Evolutionary conservation across 2,797 vertebrate genomes (phyloP).

Genomic region (Micromesistius poutassou): DNA sequence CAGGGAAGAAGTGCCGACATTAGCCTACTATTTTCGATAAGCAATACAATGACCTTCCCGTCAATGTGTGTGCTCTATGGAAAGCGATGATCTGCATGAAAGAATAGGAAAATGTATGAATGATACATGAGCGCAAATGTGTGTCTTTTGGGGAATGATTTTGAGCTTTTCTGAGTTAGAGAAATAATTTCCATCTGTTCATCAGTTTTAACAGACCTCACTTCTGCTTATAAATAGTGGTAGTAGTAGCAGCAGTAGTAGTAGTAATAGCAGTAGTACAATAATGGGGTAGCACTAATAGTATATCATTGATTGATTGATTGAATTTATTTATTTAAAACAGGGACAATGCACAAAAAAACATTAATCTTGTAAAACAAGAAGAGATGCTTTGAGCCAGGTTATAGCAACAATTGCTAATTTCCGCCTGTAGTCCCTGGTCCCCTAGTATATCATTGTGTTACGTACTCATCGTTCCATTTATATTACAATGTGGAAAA

Average conservation of each 20-base stretch:
- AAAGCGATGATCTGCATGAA: constrained; percentile 46
- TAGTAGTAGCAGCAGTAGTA: not conserved
- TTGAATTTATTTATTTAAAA: no score
- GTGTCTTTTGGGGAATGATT: constrained; percentile 39
- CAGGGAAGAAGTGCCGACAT: constrained; percentile 33
- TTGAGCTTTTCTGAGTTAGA: constrained; percentile 24
- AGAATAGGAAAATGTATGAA: constrained; percentile 49
- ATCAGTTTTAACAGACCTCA: not conserved
- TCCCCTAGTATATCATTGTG: no score
- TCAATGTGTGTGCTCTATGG: constrained; percentile 45
- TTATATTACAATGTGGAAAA: not conserved
- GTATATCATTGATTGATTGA: no score
- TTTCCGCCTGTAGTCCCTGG: no score
- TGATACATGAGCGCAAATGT: constrained; percentile 44
- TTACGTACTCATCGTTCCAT: not conserved
- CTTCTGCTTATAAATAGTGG: not conserved
- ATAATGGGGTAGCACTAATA: not conserved
- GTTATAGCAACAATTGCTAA: no score
- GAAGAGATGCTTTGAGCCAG: no score
- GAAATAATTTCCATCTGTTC: not conserved
- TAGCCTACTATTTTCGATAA: constrained; percentile 46
- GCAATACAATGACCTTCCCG: constrained; percentile 52
- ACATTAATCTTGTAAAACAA: no score
- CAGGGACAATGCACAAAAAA: no score
- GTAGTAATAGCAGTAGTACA: not conserved